Evolutionary conservation across 2,113 vertebrate genomes (phyloP), one percentile per base, ranked within the genome.

Genomic region (Microcebus ravelobensis): DNA sequence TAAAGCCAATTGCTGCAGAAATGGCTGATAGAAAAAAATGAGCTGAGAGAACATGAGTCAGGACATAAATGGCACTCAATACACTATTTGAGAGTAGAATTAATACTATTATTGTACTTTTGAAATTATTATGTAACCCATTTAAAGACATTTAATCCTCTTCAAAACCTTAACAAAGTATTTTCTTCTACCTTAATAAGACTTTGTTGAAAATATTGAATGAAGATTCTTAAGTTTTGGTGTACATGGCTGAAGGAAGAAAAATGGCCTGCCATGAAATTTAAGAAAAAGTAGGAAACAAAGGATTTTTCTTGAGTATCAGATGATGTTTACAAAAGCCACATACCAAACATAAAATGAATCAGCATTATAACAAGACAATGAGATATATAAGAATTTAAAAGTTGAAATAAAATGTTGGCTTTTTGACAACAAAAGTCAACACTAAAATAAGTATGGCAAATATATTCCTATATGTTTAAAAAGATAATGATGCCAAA

Each of bases 261-360:
- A 57, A 61, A 11, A n/a, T 71, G 14, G 0, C 9, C 20, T 52
- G 14, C 5, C 17, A 34, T 77, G 21, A 17, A 34, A 18, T 87
- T 97, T 67, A 76, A 57, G 27, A 29, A 77, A 95, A 87, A 57
- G 29, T 27, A 42, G 23, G 45, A 90, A 90, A 95, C 2, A 90
- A 57, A 74, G n/a, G 11, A 23, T 77, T 29, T 90, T 82, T 81
- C 27, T 87, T 67, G 18, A 14, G n/a, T n/a, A n/a, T n/a, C n/a
- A 76, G 27, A 18, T 87, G 11, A 23, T 57, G 71, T 93, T 87
- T 59, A 63, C 11, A 88, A 88, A 91, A 80, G 0, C 1, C 15
- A 59, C 39, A 65, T 3, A 42, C 21, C 7, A 67, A 65, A 31
- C 17, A n/a, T 79, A 68, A 94, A 80, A 45, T 80, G 91, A 80